Evolutionary conservation across 2,113 vertebrate species (phyloP).

Genomic region (Psilopsiagon aurifrons): DNA sequence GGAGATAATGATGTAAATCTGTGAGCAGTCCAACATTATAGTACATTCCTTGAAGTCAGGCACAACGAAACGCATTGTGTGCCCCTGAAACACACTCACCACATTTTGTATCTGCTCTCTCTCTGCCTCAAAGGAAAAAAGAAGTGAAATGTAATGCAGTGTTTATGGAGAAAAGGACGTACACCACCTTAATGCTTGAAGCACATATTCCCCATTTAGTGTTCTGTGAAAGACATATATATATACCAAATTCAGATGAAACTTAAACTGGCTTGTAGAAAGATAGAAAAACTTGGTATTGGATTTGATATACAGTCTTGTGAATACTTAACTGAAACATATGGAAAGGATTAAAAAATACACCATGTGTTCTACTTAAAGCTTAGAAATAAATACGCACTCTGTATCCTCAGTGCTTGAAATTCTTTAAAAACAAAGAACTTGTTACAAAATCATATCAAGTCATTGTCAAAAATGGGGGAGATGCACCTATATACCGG

Average conservation of each 20-base stretch:
- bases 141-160: slow-evolving; percentile 40
- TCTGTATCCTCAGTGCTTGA: slow-evolving; percentile 59
- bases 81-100: background rate
- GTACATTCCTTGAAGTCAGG: slow-evolving; percentile 49
- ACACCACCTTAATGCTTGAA: slow-evolving; percentile 40
- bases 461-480: slow-evolving; percentile 72
- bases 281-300: slow-evolving; percentile 60
- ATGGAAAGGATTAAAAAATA: slow-evolving; percentile 75
- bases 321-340: slow-evolving; percentile 39
- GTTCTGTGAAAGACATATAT: slow-evolving; percentile 41
- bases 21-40: slow-evolving; percentile 57
- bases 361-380: slow-evolving; percentile 56
- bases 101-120: slow-evolving; percentile 1
- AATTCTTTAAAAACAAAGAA: slow-evolving; percentile 77
- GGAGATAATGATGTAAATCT: slow-evolving; percentile 62
- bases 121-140: slow-evolving; percentile 32
- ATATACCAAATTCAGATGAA: slow-evolving; percentile 48
- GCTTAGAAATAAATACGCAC: slow-evolving; percentile 70
- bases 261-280: slow-evolving; percentile 54
- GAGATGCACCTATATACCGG: slow-evolving; percentile 65
- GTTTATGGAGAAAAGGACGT: slow-evolving; percentile 37
- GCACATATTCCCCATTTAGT: slow-evolving; percentile 49
- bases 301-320: slow-evolving; percentile 9
- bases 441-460: slow-evolving; percentile 76
- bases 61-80: slow-evolving; percentile 25